Conservation (phyloP, 2,113 vertebrate genomes). For the Equus przewalskii region DNA sequence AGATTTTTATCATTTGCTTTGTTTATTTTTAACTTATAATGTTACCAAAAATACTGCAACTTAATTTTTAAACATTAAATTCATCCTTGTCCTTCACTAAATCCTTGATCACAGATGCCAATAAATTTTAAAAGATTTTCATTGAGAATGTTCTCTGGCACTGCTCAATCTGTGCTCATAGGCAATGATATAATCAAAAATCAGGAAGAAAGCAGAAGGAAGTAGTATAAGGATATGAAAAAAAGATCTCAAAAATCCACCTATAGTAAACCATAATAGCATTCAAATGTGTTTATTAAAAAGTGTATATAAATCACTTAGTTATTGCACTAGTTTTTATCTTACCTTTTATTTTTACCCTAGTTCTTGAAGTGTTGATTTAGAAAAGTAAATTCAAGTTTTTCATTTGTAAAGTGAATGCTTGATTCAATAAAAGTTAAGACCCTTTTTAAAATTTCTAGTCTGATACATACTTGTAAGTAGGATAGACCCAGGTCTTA, state of each 20-base stretch:
- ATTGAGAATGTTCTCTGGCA: background rate
- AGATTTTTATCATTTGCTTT: constrained; percentile 60
- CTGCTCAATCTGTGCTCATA: background rate
- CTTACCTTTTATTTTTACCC: background rate
- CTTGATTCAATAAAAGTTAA: background rate
- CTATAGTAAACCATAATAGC: background rate
- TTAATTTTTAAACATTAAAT: constrained; percentile 48
- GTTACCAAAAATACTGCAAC: constrained; percentile 26
- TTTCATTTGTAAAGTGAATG: background rate
- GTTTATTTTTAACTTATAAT: constrained; percentile 38
- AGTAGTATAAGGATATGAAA: background rate
- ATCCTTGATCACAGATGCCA: background rate
- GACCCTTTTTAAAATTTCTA: background rate
- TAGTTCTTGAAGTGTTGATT: background rate
- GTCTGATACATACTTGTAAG: background rate
- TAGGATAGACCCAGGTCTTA: background rate
- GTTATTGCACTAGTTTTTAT: background rate
- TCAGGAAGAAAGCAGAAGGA: background rate
- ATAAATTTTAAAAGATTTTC: constrained; percentile 43
- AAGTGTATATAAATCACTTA: background rate
- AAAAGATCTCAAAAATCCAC: background rate
- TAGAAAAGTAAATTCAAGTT: background rate
- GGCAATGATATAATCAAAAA: constrained; percentile 1
- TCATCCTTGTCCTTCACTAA: background rate
- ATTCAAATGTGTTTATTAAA: background rate